Evolutionary conservation across 2,797 vertebrate species (phyloP), one percentile per base, ranked within the genome.

Genomic region (Gymnothorax reevesii): DNA sequence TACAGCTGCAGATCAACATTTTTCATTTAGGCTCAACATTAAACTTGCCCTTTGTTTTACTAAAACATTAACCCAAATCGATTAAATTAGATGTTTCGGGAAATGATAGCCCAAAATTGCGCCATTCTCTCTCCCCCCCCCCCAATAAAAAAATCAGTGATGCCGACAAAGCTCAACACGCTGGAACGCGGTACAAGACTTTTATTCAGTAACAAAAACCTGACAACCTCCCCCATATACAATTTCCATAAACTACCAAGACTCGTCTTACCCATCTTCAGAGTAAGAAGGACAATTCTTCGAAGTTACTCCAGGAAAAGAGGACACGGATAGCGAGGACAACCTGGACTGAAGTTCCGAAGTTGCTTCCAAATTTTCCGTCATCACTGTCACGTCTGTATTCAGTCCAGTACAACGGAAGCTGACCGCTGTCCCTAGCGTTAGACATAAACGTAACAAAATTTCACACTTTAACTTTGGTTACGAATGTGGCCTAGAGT

Each of bases 331-430:
- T 60, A 97, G 91, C 0, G 96, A 95, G 25, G 96, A 95, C 90
- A 97, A 91, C 90, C 96, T 94, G 7, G 96, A 97, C 90, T 96
- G 94, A 15, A 97, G 95, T 91, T 95, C 94, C 17, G 95, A 94
- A 86, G 95, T 89, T 9, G 91, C 84, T 27, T 95, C 96, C 90
- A 91, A 83, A 89, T 91, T 92, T 93, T 96, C 95, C 96, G 96
- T 96, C 96, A 96, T 96, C 89, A 90, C 94, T 95, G 57, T 49
- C 49, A 80, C 20, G 52, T 20, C 49, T 55, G 49, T 54, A 80
- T n/a, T 8, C 77, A 54, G 77, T 80, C 55, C 20, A 80, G 52
- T 80, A 22, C 49, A 55, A 80, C 22, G 49, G 55, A 17, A 77
- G 73, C 52, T 17, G 73, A 42, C 73, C 49, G 33, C 73, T 77